Evolutionary conservation across 2,888 invertebrate genomes (phyloP).

Genomic region (Ophonus ardosiacus): DNA sequence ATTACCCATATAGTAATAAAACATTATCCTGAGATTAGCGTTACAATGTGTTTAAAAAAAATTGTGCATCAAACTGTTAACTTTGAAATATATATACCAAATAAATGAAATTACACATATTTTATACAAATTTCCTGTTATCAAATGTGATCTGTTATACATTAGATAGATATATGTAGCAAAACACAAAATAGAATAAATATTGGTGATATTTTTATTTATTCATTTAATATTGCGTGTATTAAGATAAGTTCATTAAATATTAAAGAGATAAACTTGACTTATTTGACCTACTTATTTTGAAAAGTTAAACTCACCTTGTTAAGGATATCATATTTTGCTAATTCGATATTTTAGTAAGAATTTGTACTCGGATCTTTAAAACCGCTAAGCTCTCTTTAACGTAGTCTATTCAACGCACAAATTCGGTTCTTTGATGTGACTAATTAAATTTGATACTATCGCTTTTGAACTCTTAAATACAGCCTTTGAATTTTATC

Average conservation of each 20-base stretch:
- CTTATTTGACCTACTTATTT: too few species aligned
- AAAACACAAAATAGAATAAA: too few species aligned
- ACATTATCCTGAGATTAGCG: not conserved
- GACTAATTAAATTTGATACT: constrained; percentile 4
- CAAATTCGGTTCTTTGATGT: not conserved
- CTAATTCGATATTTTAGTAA: not conserved
- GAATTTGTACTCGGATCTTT: not conserved
- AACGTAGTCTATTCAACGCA: not conserved
- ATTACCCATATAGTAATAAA: not conserved
- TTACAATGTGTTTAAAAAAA: not conserved
- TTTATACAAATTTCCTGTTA: too few species aligned
- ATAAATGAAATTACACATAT: too few species aligned
- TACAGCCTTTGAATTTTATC: not conserved
- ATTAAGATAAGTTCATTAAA: too few species aligned
- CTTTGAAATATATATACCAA: not conserved
- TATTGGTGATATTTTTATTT: too few species aligned
- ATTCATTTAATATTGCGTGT: too few species aligned
- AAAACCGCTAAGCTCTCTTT: not conserved
- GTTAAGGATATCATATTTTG: not conserved
- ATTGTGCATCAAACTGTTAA: not conserved
- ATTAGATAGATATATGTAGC: too few species aligned
- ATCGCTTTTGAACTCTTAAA: not conserved
- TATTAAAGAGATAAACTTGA: too few species aligned
- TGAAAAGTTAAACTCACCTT: not conserved
- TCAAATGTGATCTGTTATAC: too few species aligned